A percentile compares a stretch with the other conserved stretches of the same genome.
phyloP scores from a whole-genome alignment of 2,797 vertebrate species.

The Crenichthys baileyi region DNA sequence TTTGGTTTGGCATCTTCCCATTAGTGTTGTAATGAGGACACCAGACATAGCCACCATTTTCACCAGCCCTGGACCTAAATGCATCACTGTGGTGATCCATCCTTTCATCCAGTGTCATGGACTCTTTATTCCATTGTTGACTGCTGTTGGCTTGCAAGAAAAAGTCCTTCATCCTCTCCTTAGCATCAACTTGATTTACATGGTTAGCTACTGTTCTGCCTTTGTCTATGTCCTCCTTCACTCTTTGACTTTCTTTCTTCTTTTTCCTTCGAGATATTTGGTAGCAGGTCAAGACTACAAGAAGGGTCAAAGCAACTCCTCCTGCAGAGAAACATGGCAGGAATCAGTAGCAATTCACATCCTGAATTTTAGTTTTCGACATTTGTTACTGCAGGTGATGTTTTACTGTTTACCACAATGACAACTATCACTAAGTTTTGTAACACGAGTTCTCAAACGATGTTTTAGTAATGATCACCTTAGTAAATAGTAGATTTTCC shows the following conservation, averaged over 20 bases:
- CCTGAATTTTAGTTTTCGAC: background rate
- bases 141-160: slow-evolving; percentile 60
- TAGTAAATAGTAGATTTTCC: background rate
- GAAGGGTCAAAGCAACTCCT: slow-evolving; percentile 78
- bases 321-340: slow-evolving; percentile 57
- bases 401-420: background rate
- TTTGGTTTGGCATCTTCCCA: slow-evolving; percentile 41
- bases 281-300: slow-evolving; percentile 78
- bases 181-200: slow-evolving; percentile 63
- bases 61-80: slow-evolving; percentile 43
- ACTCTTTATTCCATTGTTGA: slow-evolving; percentile 51
- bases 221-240: slow-evolving; percentile 37
- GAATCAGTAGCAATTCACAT: background rate
- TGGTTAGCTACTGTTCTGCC: slow-evolving; percentile 30
- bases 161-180: slow-evolving; percentile 66
- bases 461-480: background rate
- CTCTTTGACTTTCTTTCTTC: slow-evolving; percentile 32
- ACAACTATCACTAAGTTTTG: background rate
- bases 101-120: slow-evolving; percentile 20
- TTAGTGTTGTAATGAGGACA: slow-evolving; percentile 65
- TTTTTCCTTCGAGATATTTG: slow-evolving; percentile 71
- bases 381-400: background rate
- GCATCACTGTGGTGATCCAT: slow-evolving; percentile 6
- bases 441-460: background rate
- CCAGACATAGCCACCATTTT: slow-evolving; percentile 44